Percentiles rank a stretch among this genome's conserved stretches.
Evolutionary conservation across 30 jellyfish, hydroid and myxozoan genomes (phyloP).

Genomic region (Sanderia malayensis): DNA sequence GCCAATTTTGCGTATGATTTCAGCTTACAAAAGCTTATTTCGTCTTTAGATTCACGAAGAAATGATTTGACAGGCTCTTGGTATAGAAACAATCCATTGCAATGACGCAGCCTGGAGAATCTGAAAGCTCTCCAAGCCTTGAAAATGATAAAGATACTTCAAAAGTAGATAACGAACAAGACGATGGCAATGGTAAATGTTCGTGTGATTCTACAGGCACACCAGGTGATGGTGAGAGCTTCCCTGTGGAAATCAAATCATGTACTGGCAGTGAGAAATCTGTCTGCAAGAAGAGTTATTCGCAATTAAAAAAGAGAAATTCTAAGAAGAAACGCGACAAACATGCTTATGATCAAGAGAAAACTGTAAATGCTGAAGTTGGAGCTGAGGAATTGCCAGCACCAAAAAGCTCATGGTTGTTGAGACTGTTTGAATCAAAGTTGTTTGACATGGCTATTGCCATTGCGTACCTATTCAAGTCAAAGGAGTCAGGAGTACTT

Average conservation of each 20-base stretch:
- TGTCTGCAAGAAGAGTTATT: slow-evolving; percentile 37
- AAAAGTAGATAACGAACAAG: background rate
- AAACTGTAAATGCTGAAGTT: slow-evolving; percentile 6
- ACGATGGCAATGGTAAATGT: background rate
- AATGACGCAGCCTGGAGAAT: background rate
- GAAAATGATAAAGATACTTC: background rate
- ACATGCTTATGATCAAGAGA: slow-evolving; percentile 54
- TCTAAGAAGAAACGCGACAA: slow-evolving; percentile 35
- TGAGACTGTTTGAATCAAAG: slow-evolving; percentile 91
- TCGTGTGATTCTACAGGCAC: background rate
- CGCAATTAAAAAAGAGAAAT: slow-evolving; percentile 49
- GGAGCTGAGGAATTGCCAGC: slow-evolving; percentile 68
- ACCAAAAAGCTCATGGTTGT: slow-evolving; percentile 90
- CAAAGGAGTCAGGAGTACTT: slow-evolving; percentile 92
- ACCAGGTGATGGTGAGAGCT: no score
- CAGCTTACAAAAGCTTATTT: no score
- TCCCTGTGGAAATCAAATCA: no score
- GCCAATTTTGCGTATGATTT: no score
- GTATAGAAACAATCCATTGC: no score
- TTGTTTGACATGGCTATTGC: slow-evolving; percentile 96
- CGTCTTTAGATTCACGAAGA: no score
- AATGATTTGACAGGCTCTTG: no score
- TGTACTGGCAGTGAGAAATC: slow-evolving; percentile 1
- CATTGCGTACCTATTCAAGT: slow-evolving; percentile 81
- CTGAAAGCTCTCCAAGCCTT: no score